Percentiles rank a stretch among this genome's conserved stretches.
Conservation (phyloP, 2,888 invertebrate genomes). For the Aricia artaxerxes region DNA sequence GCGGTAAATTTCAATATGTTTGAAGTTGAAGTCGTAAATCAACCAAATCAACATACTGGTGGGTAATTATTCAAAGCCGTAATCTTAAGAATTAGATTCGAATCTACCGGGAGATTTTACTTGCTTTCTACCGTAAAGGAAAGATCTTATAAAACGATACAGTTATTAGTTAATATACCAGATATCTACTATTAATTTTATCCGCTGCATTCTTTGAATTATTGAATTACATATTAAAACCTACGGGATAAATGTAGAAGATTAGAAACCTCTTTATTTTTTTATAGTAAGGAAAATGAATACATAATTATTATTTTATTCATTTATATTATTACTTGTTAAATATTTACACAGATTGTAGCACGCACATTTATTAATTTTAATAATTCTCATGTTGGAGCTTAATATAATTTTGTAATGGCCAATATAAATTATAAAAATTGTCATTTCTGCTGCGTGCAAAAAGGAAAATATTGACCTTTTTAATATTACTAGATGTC, state of each 20-base stretch:
- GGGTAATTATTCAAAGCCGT: constrained; percentile 5
- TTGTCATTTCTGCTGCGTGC: too few relatives aligned
- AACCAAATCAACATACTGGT: constrained; percentile 16
- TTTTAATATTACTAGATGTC: too few relatives aligned
- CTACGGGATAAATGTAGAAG: background rate
- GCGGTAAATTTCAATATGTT: constrained; percentile 17
- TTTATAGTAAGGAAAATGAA: background rate
- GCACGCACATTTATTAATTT: background rate
- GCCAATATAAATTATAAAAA: background rate
- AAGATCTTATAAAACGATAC: background rate
- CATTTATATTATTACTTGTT: background rate
- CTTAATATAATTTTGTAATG: background rate
- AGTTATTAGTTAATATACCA: background rate
- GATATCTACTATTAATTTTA: background rate
- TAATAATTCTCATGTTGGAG: background rate
- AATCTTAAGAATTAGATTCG: constrained; percentile 7
- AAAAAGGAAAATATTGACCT: too few relatives aligned
- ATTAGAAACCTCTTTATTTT: background rate
- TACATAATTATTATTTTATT: background rate
- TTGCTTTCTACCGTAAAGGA: background rate
- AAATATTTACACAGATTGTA: background rate
- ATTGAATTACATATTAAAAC: background rate
- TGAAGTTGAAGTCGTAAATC: constrained; percentile 10
- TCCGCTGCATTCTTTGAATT: background rate
- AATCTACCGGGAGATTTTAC: constrained; percentile 5